Percentiles rank a stretch among this genome's conserved stretches.
Conservation (phyloP, 2,113 vertebrate species). For the Ammodytes marinus region DNA sequence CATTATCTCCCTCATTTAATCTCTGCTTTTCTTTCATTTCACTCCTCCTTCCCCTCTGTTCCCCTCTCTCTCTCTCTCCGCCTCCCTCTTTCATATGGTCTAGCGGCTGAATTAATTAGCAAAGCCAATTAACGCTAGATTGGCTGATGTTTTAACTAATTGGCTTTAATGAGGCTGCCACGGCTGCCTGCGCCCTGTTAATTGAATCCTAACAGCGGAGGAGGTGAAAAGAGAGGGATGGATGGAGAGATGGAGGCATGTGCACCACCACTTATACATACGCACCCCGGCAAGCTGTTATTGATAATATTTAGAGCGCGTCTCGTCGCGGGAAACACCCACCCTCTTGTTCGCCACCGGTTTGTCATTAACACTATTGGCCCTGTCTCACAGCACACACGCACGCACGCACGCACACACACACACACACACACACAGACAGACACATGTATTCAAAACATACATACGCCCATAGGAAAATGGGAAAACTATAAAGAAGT, state of each 20-base stretch:
- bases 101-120: conserved; percentile 99
- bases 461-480: background rate
- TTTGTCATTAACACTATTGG: conserved; percentile 54
- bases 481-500: conserved; percentile 29
- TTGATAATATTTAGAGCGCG: conserved; percentile 73
- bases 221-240: conserved; percentile 56
- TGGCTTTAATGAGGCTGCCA: conserved; percentile 97
- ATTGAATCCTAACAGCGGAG: conserved; percentile 92
- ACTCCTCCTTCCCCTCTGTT: conserved; percentile 13
- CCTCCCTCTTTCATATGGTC: conserved; percentile 87
- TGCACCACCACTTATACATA: conserved; percentile 3
- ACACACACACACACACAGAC: background rate
- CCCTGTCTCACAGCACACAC: conserved; percentile 22
- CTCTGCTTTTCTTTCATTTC: conserved; percentile 6
- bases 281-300: conserved; percentile 26
- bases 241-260: conserved; percentile 26
- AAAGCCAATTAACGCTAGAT: conserved; percentile 99
- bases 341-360: conserved; percentile 47
- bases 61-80: conserved; percentile 55
- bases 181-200: conserved; percentile 94
- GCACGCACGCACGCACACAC: conserved; percentile 4
- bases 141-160: conserved; percentile 99
- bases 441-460: background rate
- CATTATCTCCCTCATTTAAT: conserved; percentile 27
- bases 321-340: conserved; percentile 62